These are phyloP conservation scores for Apodemia mormo DNA, from an alignment of 2,888 invertebrate genomes.

Conservation along the genomic window DNA sequence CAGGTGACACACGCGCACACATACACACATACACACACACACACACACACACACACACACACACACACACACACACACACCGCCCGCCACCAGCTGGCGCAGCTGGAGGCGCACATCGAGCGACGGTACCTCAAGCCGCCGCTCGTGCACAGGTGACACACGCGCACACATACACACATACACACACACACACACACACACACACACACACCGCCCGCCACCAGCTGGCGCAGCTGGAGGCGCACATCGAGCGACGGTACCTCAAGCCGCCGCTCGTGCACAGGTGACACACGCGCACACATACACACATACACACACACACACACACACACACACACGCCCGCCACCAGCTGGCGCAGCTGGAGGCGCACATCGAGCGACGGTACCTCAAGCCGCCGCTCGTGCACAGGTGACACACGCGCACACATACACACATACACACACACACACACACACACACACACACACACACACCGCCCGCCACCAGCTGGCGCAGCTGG, in stretches of 20 bases:
- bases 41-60: background rate
- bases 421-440: background rate
- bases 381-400: constrained; percentile 96
- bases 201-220: constrained; percentile 71
- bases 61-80: too few species aligned
- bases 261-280: constrained; percentile 94
- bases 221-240: constrained; percentile 91
- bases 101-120: constrained; percentile 95
- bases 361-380: constrained; percentile 95
- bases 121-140: constrained; percentile 96
- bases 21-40: background rate
- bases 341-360: constrained; percentile 87
- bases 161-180: background rate
- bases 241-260: constrained; percentile 95
- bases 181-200: constrained; percentile 3
- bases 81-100: constrained; percentile 87
- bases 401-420: constrained; percentile 75
- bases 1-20: constrained; percentile 51
- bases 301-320: background rate
- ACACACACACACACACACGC: constrained; percentile 46
- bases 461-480: constrained; percentile 61
- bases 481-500: constrained; percentile 89
- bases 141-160: constrained; percentile 82
- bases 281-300: constrained; percentile 51
- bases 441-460: constrained; percentile 2